Conservation (phyloP, 2,888 invertebrate genomes). For the Loripinus fragilis region DNA sequence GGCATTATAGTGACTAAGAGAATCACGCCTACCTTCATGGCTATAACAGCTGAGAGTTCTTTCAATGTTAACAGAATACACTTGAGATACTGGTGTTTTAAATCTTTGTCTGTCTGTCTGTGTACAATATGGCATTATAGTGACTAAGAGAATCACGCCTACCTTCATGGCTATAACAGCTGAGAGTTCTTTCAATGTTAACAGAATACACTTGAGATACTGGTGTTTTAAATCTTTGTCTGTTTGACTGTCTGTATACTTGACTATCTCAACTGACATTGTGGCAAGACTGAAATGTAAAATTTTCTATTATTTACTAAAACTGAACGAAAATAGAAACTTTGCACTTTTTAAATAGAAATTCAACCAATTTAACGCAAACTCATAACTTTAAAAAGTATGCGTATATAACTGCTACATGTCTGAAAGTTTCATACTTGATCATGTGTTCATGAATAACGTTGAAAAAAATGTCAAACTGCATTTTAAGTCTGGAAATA, state of each 20-base stretch:
- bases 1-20: no score
- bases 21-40: conserved; percentile 66
- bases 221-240: conserved; percentile 48
- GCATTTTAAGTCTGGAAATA: no score
- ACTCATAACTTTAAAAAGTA: no score
- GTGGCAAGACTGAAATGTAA: conserved; percentile 30
- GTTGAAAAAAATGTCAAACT: no score
- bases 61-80: conserved; percentile 67
- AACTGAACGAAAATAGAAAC: no score
- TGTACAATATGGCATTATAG: no score
- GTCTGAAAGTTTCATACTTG: no score
- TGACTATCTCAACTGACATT: conserved; percentile 42
- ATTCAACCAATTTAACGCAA: no score
- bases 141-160: neutral
- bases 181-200: conserved; percentile 68
- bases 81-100: conserved; percentile 52
- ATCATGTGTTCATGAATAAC: no score
- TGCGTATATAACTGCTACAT: no score
- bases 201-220: conserved; percentile 62
- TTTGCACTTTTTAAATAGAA: no score
- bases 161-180: conserved; percentile 75
- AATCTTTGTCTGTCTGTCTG: conserved; percentile 45
- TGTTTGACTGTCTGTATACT: conserved; percentile 37
- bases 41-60: conserved; percentile 71
- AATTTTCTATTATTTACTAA: no score